Conservation (phyloP, 2,797 vertebrate genomes). For the Pampus argenteus region DNA sequence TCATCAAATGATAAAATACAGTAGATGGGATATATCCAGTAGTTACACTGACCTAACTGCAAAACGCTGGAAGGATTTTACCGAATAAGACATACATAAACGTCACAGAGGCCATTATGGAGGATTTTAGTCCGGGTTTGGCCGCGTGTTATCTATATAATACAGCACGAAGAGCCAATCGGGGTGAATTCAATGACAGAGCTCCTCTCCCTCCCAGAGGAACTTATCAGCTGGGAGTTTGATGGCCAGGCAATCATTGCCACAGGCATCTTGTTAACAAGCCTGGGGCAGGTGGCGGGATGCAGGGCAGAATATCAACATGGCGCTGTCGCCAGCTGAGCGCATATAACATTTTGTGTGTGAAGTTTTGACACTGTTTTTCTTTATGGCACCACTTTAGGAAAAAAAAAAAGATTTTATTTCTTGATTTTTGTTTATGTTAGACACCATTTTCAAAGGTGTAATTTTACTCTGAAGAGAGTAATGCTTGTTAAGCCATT, state of each 20-base stretch:
- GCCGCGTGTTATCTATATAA: constrained; percentile 67
- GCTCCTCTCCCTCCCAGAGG: constrained; percentile 64
- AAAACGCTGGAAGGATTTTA: constrained; percentile 29
- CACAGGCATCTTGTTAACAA: constrained; percentile 81
- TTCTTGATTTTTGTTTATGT: constrained; percentile 39
- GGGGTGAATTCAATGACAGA: constrained; percentile 74
- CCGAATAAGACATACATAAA: constrained; percentile 52
- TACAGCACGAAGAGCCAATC: constrained; percentile 70
- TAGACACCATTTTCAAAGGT: constrained; percentile 25
- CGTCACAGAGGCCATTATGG: constrained; percentile 39
- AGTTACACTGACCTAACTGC: constrained; percentile 11
- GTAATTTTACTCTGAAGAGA: constrained; percentile 18
- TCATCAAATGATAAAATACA: constrained; percentile 48
- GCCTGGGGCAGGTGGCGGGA: constrained; percentile 72
- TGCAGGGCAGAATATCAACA: constrained; percentile 71
- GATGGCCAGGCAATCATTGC: constrained; percentile 80
- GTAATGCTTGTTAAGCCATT: constrained; percentile 6
- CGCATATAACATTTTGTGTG: constrained; percentile 27
- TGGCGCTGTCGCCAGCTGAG: constrained; percentile 19
- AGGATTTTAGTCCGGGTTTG: constrained; percentile 37
- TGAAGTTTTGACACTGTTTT: constrained; percentile 52
- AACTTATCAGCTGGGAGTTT: constrained; percentile 79
- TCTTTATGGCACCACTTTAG: constrained; percentile 18
- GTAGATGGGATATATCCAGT: constrained; percentile 13
- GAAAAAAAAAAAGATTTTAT: constrained; percentile 15